A percentile compares a stretch with the other conserved stretches of the same genome.
phyloP scores from a whole-genome alignment of 2,797 vertebrate species.

The Selene dorsalis region DNA sequence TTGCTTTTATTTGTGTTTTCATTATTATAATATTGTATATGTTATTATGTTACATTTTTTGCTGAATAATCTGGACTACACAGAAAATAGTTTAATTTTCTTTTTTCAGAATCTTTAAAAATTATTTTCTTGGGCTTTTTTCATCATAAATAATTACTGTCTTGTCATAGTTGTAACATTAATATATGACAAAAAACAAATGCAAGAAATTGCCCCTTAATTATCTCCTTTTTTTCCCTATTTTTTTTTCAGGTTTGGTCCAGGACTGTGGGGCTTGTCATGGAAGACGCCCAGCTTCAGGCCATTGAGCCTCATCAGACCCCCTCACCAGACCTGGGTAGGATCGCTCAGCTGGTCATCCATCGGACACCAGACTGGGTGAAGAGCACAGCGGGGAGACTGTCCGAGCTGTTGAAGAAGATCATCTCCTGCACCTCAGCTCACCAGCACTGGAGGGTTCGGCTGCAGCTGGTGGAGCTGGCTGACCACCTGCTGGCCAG shows the following conservation, averaged over 20 bases:
- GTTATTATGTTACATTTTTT: no score
- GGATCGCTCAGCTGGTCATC: constrained; percentile 85
- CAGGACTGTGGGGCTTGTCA: constrained; percentile 82
- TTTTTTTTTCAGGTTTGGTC: constrained; percentile 82
- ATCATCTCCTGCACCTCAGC: constrained; percentile 85
- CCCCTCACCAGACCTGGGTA: constrained; percentile 69
- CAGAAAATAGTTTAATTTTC: no score
- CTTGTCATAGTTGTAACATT: background rate
- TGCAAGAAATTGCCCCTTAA: background rate
- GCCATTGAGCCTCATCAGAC: constrained; percentile 47
- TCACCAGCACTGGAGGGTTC: constrained; percentile 94
- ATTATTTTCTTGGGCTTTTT: no score
- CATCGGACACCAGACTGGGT: constrained; percentile 87
- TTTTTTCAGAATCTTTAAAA: no score
- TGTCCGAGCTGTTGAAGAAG: constrained; percentile 87
- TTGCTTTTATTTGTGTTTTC: background rate
- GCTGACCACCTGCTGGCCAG: constrained; percentile 83
- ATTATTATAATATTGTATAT: background rate
- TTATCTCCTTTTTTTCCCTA: background rate
- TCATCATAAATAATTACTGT: background rate
- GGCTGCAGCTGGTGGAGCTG: constrained; percentile 87
- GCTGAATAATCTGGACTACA: no score
- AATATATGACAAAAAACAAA: background rate
- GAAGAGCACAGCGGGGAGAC: constrained; percentile 84
- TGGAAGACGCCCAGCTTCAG: constrained; percentile 90